Base-by-base conservation (phyloP, 1,140 invertebrate species). In the Brachionus koreanus region DNA sequence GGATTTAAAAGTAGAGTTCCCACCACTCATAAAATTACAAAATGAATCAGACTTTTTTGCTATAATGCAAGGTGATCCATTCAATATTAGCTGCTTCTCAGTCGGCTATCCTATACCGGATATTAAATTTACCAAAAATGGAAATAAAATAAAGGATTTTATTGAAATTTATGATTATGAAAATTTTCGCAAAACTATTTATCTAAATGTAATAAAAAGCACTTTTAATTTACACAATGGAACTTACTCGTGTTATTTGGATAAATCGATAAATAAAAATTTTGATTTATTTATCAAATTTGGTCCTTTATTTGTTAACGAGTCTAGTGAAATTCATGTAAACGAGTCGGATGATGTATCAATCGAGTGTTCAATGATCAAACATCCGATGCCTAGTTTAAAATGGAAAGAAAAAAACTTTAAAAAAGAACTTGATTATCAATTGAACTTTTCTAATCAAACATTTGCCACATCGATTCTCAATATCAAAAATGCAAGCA, bases 91-190 rank as follows among this genome's bases (percentile, higher is more conserved):
- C 23, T 74, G 69, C 12, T 13, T 4, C 7, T 49, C 69, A 1
- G 13, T 12, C 12, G 69, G 69, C 10, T 74, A 74, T 74, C 69
- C 69, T 3, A 74, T 74, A 46, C 69, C 69, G 1, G 69, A 74
- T 13, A 46, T 74, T 46, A 74, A 74, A 74, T 74, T 74, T 43
- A 43, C 3, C 3, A 46, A 25, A 43, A 33, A 74, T 29, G 19
- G 23, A 5, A 43, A 23, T 6, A n/a, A 4, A 74, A 25, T 46
- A 43, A 16, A 74, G 29, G 29, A 74, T 46, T 19, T 29, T 13
- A 13, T 74, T 3, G 23, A 46, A 46, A 23, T 74, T 0, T 74
- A 49, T 74, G 42, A 43, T 12, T 25, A 49, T 5, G 19, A 74
- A 16, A 69, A 23, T 37, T 69, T 69, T 33, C 42, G 19, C 5